Base-by-base conservation (phyloP, 2,113 vertebrate species). In the Prunella himalayana region DNA sequence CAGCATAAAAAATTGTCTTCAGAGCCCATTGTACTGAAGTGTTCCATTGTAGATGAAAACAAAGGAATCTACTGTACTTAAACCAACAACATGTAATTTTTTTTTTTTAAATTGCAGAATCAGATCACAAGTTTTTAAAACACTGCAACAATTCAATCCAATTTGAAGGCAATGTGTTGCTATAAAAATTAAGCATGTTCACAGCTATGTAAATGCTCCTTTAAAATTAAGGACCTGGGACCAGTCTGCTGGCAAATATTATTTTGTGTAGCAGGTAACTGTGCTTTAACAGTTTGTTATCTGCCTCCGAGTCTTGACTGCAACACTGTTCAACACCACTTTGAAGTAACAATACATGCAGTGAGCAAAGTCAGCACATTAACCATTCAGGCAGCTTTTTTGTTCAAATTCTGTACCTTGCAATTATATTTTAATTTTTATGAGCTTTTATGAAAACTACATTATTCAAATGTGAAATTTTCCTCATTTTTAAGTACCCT, bases 121-220 rank as follows among this genome's bases (percentile, higher is more conserved):
- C 86, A 94, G 76, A 91, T 82, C 69, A 91, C 60, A 93, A 66
- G 44, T 82, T 95, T 98, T 97, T 94, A 95, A 97, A 97, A 94
- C 89, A 93, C 59, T 92, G 82, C 72, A 97, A 80, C 76, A 97
- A 97, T 96, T 96, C 22, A 97, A 94, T 94, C 85, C 56, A 56
- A 73, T 95, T 97, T 97, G 77, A 97, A 96, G 65, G 80, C 42
- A 92, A 75, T 88, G 76, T 86, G 65, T 90, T 97, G 92, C 54
- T 88, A 83, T 90, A 96, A 97, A 97, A 97, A 97, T 96, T 91
- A 97, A 97, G 70, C 73, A 89, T 91, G 37, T 95, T 97, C 95
- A 94, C 59, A 97, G 86, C 56, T 95, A 86, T 88, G 90, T 68
- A 94, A 97, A 94, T 91, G 30, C 30, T 92, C 41, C 78, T 95